Base-by-base conservation (phyloP, 2,797 vertebrate species). In the Syngnathus rostellatus region DNA sequence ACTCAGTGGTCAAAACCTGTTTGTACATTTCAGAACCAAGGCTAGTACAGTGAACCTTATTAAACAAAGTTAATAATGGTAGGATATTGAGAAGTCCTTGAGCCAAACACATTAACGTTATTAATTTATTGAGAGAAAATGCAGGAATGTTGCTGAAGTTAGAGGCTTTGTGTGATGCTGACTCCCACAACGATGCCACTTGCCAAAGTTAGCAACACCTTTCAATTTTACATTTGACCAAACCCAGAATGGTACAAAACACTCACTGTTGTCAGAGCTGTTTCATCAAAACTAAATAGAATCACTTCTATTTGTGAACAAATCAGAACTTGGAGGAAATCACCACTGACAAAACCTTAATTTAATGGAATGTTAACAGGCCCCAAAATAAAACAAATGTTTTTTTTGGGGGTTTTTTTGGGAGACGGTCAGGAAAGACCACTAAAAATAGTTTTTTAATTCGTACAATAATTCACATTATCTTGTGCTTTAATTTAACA, bases 51-150 rank as follows among this genome's bases (percentile, higher is more conserved):
- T 25, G 59, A 69, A 67, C 12, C 1, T 21, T 57, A 65, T 39
- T 65, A n/a, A 74, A 62, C 10, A 1, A 23, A 23, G 21, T 80
- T 71, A 76, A 0, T 2, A 53, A 39, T 61, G 60, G 68, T 64
- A 54, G 8, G 53, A 17, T 43, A 43, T 39, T 10, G 14, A 46
- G 45, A 41, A 58, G 66, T 64, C 63, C 55, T 54, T 45, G 41
- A 72, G 46, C 58, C 50, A 69, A 66, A 21, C 14, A 17, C 3
- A 57, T 4, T 17, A 17, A 19, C 16, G 55, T 68, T 69, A 69
- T 31, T 31, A 31, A 51, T 38, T 76, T 68, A 69, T 73, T 69
- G 45, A 65, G 62, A 73, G 62, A 73, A 82, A 72, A 67, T 75
- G 62, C 59, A 58, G 48, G 64, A 60, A 62, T 68, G 76, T 62